Evolutionary conservation across 2,888 invertebrate species (phyloP).

Genomic region (Leptogaster cylindrica): DNA sequence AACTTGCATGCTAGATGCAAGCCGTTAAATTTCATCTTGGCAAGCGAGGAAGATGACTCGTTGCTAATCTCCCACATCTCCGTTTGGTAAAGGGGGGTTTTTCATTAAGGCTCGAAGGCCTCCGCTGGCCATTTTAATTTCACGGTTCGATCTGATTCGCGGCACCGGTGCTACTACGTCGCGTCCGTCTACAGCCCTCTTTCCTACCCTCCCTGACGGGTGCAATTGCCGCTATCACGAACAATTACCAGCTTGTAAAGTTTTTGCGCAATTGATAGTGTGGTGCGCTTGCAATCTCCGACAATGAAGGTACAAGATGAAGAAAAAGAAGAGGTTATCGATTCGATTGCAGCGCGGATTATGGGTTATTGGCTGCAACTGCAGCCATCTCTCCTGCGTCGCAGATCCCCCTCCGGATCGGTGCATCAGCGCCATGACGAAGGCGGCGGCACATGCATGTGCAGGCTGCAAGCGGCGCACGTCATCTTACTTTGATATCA

Average conservation of each 20-base stretch:
- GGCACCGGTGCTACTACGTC: slow-evolving; percentile 4
- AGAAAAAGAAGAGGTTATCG: not conserved
- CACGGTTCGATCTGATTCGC: slow-evolving; percentile 27
- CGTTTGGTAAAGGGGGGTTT: not conserved
- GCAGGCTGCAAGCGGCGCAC: not conserved
- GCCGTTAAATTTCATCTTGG: not conserved
- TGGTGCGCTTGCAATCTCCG: too few relatives aligned
- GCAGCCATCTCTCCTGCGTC: not conserved
- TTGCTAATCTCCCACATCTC: not conserved
- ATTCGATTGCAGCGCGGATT: slow-evolving; percentile 19
- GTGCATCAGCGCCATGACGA: not conserved
- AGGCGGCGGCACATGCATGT: not conserved
- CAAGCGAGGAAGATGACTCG: slow-evolving; percentile 1
- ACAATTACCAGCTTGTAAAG: slow-evolving; percentile 23
- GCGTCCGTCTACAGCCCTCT: not conserved
- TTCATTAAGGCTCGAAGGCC: slow-evolving; percentile 7
- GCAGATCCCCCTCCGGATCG: not conserved
- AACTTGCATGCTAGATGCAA: not conserved
- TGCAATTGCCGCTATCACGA: not conserved
- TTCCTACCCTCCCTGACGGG: not conserved
- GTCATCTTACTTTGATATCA: not conserved
- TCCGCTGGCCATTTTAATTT: slow-evolving; percentile 35
- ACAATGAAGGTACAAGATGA: not conserved
- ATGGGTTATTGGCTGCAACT: slow-evolving; percentile 16
- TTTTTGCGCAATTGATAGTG: slow-evolving; percentile 16